phyloP scores from a whole-genome alignment of 2,888 invertebrate genomes.

The Acleris sparsana region DNA sequence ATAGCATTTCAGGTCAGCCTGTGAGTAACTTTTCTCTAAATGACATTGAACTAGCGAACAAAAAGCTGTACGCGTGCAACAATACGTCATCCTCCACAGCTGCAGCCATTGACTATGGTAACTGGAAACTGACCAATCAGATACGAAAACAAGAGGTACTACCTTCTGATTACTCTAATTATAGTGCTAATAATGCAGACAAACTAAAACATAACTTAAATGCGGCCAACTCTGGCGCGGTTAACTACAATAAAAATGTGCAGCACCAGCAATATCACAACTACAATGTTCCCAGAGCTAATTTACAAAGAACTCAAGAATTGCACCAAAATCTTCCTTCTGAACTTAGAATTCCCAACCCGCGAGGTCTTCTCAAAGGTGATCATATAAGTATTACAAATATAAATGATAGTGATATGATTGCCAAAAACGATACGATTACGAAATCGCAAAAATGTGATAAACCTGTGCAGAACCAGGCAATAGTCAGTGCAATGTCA shows the following conservation, averaged over 20 bases:
- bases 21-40: slow-evolving; percentile 69
- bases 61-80: slow-evolving; percentile 69
- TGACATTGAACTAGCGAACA: slow-evolving; percentile 75
- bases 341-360: slow-evolving; percentile 75
- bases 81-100: slow-evolving; percentile 55
- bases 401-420: slow-evolving; percentile 54
- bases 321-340: slow-evolving; percentile 65
- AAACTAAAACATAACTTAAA: slow-evolving; percentile 63
- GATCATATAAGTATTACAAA: slow-evolving; percentile 59
- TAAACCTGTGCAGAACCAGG: slow-evolving; percentile 68
- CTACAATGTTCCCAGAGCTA: slow-evolving; percentile 61
- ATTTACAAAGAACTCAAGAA: slow-evolving; percentile 62
- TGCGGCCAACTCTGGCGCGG: slow-evolving; percentile 51
- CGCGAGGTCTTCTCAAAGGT: slow-evolving; percentile 62
- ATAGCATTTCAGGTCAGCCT: slow-evolving; percentile 58
- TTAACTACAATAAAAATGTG: slow-evolving; percentile 69
- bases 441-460: slow-evolving; percentile 68
- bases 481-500: slow-evolving; percentile 64
- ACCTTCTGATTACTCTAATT: slow-evolving; percentile 71
- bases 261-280: slow-evolving; percentile 69
- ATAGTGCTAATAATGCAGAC: slow-evolving; percentile 57
- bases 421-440: slow-evolving; percentile 59
- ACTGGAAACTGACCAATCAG: slow-evolving; percentile 71
- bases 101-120: slow-evolving; percentile 68
- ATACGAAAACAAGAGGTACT: slow-evolving; percentile 67